Percentiles rank a stretch among this genome's conserved stretches.
Evolutionary conservation across 1,140 invertebrate species (phyloP).

Genomic region (Diuraphis noxia): DNA sequence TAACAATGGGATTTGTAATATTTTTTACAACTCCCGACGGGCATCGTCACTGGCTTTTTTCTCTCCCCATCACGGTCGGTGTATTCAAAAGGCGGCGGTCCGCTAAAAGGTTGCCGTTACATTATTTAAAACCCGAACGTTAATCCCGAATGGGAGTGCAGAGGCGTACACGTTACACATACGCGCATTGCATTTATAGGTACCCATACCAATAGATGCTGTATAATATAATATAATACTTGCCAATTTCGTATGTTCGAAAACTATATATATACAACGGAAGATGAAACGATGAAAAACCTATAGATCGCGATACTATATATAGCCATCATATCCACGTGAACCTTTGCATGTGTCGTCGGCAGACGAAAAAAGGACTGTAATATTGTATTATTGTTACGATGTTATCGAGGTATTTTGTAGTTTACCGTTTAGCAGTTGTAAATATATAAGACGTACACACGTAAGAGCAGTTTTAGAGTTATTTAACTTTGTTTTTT

Average conservation of each 20-base stretch:
- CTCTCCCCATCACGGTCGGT: background rate
- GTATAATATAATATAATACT: background rate
- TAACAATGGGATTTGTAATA: conserved; percentile 30
- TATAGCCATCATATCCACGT: background rate
- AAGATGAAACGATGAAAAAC: background rate
- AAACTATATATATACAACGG: background rate
- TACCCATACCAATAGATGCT: background rate
- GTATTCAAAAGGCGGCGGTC: background rate
- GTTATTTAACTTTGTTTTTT: too few relatives aligned
- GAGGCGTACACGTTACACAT: background rate
- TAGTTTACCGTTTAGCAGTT: too few relatives aligned
- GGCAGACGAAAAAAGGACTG: background rate
- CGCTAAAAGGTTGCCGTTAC: conserved; percentile 40
- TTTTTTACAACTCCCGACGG: conserved; percentile 9
- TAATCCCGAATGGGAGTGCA: background rate
- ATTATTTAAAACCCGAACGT: conserved; percentile 41
- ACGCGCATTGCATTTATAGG: background rate
- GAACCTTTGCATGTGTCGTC: background rate
- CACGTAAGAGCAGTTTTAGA: too few relatives aligned
- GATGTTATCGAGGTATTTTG: too few relatives aligned
- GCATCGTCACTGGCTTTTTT: background rate
- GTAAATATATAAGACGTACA: too few relatives aligned
- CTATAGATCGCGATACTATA: background rate
- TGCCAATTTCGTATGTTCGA: background rate
- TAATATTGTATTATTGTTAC: background rate